A percentile compares a stretch with the other conserved stretches of the same genome.
Conservation (phyloP, 2,113 vertebrate species). For the Peromyscus polionotus region DNA sequence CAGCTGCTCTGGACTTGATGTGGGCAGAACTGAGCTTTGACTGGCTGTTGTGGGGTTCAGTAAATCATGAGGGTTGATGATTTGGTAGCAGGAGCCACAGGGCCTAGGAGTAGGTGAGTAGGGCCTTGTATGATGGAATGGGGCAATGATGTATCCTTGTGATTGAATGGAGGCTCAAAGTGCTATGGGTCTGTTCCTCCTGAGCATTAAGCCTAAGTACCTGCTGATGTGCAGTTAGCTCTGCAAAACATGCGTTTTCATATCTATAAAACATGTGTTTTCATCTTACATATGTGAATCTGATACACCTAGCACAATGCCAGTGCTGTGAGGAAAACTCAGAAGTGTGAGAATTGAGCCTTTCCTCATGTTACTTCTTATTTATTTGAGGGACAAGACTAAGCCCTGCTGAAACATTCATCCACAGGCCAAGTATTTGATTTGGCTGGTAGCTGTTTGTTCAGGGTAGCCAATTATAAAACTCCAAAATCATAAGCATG, state of each 20-base stretch:
- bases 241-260: not conserved
- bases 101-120: not conserved
- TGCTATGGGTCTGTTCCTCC: not conserved
- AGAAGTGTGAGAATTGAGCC: not conserved
- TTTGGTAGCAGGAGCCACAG: not conserved
- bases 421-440: not conserved
- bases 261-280: not conserved
- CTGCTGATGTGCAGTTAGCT: not conserved
- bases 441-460: not conserved
- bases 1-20: constrained; percentile 71
- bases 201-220: not conserved
- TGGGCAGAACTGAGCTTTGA: constrained; percentile 53
- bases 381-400: not conserved
- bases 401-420: not conserved
- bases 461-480: not conserved
- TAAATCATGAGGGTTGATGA: not conserved
- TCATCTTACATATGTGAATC: not conserved
- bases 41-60: constrained; percentile 20
- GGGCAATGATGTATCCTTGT: not conserved
- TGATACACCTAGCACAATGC: not conserved
- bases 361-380: not conserved
- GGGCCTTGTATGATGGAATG: not conserved
- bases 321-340: not conserved
- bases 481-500: not conserved
- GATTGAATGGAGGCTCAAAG: not conserved